Conservation (phyloP, 2,888 invertebrate genomes). For the Allacma fusca region DNA sequence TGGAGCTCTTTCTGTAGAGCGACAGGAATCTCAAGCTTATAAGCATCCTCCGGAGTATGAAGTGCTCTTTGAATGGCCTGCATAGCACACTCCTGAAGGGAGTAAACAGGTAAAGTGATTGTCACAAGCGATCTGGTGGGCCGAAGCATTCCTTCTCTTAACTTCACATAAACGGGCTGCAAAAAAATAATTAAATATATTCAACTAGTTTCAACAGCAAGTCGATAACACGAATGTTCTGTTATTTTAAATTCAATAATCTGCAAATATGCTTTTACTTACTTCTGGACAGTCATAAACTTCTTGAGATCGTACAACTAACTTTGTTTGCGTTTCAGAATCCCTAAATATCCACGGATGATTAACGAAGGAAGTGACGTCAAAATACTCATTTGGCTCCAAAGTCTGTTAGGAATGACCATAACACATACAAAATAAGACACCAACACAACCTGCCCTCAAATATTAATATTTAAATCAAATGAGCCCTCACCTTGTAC, state of each 20-base stretch:
- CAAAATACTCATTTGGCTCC: constrained; percentile 66
- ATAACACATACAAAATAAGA: no score
- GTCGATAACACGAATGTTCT: not conserved
- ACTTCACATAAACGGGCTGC: constrained; percentile 37
- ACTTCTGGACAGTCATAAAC: constrained; percentile 62
- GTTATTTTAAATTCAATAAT: no score
- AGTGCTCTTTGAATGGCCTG: constrained; percentile 66
- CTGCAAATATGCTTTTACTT: no score
- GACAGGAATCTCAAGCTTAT: constrained; percentile 66
- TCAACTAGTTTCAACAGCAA: not conserved
- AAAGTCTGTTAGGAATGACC: constrained; percentile 61
- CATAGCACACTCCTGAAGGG: constrained; percentile 67
- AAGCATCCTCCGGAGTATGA: constrained; percentile 63
- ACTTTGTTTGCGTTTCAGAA: constrained; percentile 72
- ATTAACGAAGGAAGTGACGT: constrained; percentile 78
- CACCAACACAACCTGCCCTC: no score
- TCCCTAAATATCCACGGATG: constrained; percentile 89
- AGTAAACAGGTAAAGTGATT: constrained; percentile 68
- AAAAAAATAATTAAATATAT: not conserved
- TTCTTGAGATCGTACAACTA: constrained; percentile 67
- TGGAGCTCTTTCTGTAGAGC: constrained; percentile 59
- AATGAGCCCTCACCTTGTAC: constrained; percentile 54
- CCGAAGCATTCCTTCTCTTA: constrained; percentile 31
- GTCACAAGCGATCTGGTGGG: constrained; percentile 65
- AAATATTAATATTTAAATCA: no score